Evolutionary conservation across 2,888 invertebrate genomes (phyloP).

Genomic region (Formica aserva): DNA sequence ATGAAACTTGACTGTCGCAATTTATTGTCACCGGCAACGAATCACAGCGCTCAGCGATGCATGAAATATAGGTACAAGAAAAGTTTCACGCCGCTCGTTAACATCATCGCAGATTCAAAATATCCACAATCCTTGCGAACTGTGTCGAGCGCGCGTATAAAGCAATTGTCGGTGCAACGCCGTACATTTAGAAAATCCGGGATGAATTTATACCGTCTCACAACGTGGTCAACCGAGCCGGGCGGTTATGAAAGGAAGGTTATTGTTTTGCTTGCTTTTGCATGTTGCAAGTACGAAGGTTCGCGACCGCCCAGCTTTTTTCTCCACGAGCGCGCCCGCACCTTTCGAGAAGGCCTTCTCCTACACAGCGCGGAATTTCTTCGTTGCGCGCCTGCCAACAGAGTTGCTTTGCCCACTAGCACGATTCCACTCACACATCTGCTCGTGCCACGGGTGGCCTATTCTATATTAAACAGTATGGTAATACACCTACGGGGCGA

Average conservation of each 20-base stretch:
- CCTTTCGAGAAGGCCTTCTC: conserved; percentile 32
- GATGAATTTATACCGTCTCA: conserved; percentile 43
- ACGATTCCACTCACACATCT: conserved; percentile 52
- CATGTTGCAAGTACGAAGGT: conserved; percentile 73
- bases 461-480: conserved; percentile 84
- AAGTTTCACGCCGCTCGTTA: conserved; percentile 50
- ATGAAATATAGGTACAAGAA: conserved; percentile 30
- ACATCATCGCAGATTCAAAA: conserved; percentile 28
- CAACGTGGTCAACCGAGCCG: conserved; percentile 43
- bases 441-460: conserved; percentile 59
- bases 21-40: conserved; percentile 22
- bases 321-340: conserved; percentile 59
- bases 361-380: neutral
- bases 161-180: neutral
- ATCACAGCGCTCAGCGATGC: conserved; percentile 25
- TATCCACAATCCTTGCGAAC: conserved; percentile 15
- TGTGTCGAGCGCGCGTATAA: conserved; percentile 44
- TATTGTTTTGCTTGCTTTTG: conserved; percentile 69
- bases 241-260: conserved; percentile 22
- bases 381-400: neutral
- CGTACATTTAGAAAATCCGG: neutral
- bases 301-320: conserved; percentile 65
- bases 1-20: conserved; percentile 21
- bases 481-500: conserved; percentile 79
- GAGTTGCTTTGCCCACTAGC: conserved; percentile 51